phyloP scores from a whole-genome alignment of 2,113 vertebrate genomes.

The Tyrannus savana region DNA sequence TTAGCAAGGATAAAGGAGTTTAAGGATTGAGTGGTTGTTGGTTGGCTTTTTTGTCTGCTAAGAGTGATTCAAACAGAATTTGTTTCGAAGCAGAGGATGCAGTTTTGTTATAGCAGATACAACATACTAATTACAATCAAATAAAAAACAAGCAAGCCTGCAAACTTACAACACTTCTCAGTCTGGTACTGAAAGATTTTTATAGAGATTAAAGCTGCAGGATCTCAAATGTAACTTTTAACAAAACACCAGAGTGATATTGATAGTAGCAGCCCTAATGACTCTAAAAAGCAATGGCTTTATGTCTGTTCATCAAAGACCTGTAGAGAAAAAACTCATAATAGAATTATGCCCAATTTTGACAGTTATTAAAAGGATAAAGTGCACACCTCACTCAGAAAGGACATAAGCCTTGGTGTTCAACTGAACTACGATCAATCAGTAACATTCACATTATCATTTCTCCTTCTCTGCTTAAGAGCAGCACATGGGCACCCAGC shows the following conservation, averaged over 20 bases:
- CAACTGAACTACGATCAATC: background rate
- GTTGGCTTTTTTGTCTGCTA: background rate
- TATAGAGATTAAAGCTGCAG: background rate
- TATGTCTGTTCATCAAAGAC: background rate
- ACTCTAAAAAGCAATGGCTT: background rate
- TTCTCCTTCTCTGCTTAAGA: background rate
- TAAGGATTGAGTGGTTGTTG: background rate
- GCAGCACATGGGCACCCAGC: background rate
- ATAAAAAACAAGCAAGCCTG: background rate
- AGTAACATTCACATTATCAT: background rate
- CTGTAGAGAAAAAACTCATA: background rate
- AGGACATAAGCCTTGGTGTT: background rate
- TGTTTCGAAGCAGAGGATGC: background rate
- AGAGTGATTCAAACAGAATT: background rate
- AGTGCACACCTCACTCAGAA: background rate
- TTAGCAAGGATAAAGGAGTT: background rate
- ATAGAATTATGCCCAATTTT: background rate
- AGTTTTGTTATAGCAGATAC: background rate
- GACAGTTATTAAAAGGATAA: background rate
- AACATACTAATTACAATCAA: background rate
- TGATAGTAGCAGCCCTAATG: background rate
- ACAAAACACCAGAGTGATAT: background rate
- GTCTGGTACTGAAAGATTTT: background rate
- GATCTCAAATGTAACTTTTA: background rate
- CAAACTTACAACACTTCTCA: background rate